A percentile compares a stretch with the other conserved stretches of the same genome.
These are phyloP conservation scores for Botia almorhae DNA, from an alignment of 2,797 vertebrate genomes.

Conservation along the genomic window DNA sequence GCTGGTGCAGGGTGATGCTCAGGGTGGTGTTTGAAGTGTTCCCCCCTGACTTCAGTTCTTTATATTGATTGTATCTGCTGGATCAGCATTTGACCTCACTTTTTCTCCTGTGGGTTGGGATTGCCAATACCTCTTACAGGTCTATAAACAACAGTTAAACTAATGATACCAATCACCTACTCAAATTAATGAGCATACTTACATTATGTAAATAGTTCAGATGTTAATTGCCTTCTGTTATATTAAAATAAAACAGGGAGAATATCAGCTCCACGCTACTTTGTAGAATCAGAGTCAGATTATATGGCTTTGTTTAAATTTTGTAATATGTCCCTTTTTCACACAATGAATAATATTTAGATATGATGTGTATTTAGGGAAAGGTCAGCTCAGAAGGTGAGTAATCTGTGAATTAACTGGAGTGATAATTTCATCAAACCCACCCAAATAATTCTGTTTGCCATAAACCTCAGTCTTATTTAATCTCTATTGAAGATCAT, in stretches of 20 bases:
- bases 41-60: constrained; percentile 56
- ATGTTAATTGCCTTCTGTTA: constrained; percentile 63
- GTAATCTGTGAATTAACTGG: constrained; percentile 40
- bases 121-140: constrained; percentile 73
- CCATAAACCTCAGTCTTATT: constrained; percentile 48
- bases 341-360: constrained; percentile 5
- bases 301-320: neutral
- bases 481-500: constrained; percentile 48
- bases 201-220: constrained; percentile 73
- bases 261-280: neutral
- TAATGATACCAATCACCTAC: constrained; percentile 72
- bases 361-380: constrained; percentile 7
- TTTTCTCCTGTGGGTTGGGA: constrained; percentile 76
- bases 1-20: constrained; percentile 26
- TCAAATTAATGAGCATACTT: constrained; percentile 65
- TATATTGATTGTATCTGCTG: constrained; percentile 72
- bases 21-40: constrained; percentile 53
- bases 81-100: constrained; percentile 78
- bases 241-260: constrained; percentile 40
- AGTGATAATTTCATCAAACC: constrained; percentile 48
- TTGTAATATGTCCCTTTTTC: constrained; percentile 27
- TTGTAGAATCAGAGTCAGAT: neutral
- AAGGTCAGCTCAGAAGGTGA: constrained; percentile 38
- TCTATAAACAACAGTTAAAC: constrained; percentile 70
- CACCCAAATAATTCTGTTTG: constrained; percentile 51